A percentile compares a stretch with the other conserved stretches of the same genome.
Conservation (phyloP, 2,888 invertebrate species). For the Aspidapion aeneum region DNA sequence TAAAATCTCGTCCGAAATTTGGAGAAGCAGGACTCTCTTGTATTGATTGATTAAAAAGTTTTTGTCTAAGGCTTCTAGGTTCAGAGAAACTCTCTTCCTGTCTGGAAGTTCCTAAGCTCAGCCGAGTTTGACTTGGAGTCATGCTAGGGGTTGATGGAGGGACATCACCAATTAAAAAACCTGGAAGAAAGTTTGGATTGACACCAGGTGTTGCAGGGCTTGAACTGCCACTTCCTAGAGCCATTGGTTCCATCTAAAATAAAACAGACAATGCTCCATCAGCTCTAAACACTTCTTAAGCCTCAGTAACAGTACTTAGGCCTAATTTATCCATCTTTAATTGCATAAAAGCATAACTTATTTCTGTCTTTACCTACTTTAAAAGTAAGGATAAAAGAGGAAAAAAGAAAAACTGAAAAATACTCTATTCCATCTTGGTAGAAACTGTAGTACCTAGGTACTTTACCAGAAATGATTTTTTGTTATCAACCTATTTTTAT, state of each 20-base stretch:
- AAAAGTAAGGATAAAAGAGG: too few species aligned
- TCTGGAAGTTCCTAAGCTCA: conserved; percentile 31
- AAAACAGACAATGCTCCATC: too few species aligned
- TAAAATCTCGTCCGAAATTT: conserved; percentile 31
- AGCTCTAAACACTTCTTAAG: too few species aligned
- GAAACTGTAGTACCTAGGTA: too few species aligned
- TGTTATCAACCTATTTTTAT: too few species aligned
- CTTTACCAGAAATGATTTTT: too few species aligned
- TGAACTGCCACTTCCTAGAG: conserved; percentile 72
- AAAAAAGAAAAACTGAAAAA: too few species aligned
- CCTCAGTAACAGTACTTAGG: too few species aligned
- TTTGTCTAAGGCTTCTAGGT: conserved; percentile 38
- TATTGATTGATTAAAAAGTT: conserved; percentile 41
- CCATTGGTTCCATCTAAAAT: conserved; percentile 79
- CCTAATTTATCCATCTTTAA: too few species aligned
- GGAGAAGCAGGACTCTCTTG: conserved; percentile 40
- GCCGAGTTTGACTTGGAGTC: conserved; percentile 40
- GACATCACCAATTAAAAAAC: conserved; percentile 68
- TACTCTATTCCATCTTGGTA: too few species aligned
- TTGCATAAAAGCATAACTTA: too few species aligned
- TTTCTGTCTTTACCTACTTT: too few species aligned
- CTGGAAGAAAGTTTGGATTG: conserved; percentile 69
- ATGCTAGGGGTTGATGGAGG: conserved; percentile 48
- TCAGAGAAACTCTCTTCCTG: conserved; percentile 33
- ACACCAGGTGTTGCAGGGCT: conserved; percentile 64